These are phyloP conservation scores for Paramuricea clavata DNA, from an alignment of 92 coral and sea anemone genomes.

Conservation along the genomic window DNA sequence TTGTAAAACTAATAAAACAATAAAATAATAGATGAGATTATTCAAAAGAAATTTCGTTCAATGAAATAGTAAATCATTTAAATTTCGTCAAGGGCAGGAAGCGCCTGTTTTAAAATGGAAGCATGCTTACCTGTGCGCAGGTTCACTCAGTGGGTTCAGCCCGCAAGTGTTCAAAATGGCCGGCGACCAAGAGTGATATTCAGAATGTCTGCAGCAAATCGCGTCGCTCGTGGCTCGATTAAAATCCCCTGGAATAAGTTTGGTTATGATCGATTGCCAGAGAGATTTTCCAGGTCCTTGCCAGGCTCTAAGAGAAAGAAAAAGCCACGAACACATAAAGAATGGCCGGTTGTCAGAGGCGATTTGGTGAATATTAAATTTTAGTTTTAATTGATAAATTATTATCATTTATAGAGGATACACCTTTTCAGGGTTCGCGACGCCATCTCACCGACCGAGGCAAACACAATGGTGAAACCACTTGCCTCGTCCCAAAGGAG, in stretches of 20 bases:
- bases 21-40: too few relatives aligned
- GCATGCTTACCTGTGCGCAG: neutral
- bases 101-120: too few relatives aligned
- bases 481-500: too few relatives aligned
- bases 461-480: too few relatives aligned
- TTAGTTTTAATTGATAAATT: too few relatives aligned
- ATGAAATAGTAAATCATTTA: too few relatives aligned
- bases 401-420: too few relatives aligned
- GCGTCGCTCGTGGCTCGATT: constrained; percentile 32
- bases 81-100: too few relatives aligned
- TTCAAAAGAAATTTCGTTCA: too few relatives aligned
- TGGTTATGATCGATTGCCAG: constrained; percentile 48
- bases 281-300: constrained; percentile 39
- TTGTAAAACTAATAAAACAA: too few relatives aligned
- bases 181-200: constrained; percentile 16
- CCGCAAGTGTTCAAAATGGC: constrained; percentile 4
- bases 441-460: too few relatives aligned
- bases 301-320: constrained; percentile 49
- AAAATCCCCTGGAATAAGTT: constrained; percentile 48
- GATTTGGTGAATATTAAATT: constrained; percentile 73
- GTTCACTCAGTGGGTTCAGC: neutral
- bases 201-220: constrained; percentile 37
- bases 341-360: constrained; percentile 94
- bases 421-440: too few relatives aligned
- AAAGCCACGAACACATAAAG: constrained; percentile 61